phyloP scores from a whole-genome alignment of 2,113 vertebrate species.

The Heterotis niloticus region DNA sequence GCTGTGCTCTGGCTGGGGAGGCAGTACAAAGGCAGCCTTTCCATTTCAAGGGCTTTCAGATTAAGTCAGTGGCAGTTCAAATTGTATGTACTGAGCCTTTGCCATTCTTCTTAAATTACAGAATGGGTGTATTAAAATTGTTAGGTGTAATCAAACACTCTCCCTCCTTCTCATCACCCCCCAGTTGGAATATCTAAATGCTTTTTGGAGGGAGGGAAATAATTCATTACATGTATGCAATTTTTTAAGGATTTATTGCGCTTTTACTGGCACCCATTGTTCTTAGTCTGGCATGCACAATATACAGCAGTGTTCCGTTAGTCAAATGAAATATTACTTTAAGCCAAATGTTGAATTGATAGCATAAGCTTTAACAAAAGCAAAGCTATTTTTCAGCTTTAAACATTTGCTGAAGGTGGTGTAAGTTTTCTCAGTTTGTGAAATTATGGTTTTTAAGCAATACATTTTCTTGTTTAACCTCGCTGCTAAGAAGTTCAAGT shows the following conservation, averaged over 20 bases:
- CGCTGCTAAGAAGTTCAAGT: too few relatives aligned
- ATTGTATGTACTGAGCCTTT: conserved; percentile 50
- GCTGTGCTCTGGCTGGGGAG: conserved; percentile 48
- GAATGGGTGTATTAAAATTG: conserved; percentile 36
- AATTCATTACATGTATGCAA: not conserved
- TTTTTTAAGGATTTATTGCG: not conserved
- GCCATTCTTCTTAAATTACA: conserved; percentile 50
- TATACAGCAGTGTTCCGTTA: too few relatives aligned
- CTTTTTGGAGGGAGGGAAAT: not conserved
- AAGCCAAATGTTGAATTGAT: too few relatives aligned
- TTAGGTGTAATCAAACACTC: conserved; percentile 25
- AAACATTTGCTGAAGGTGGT: too few relatives aligned
- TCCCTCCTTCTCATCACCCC: conserved; percentile 1
- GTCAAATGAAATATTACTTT: too few relatives aligned
- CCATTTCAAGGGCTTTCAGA: conserved; percentile 35
- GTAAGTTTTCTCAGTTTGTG: too few relatives aligned
- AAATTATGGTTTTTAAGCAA: too few relatives aligned
- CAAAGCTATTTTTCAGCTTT: too few relatives aligned
- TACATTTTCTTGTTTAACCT: too few relatives aligned
- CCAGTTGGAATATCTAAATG: not conserved
- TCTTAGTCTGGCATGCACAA: too few relatives aligned
- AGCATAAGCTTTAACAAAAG: too few relatives aligned
- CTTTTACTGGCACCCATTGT: too few relatives aligned
- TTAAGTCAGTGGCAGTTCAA: conserved; percentile 50
- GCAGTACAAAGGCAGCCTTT: conserved; percentile 55